These are phyloP conservation scores for Lacerta bilineata DNA, from an alignment of 2,797 vertebrate species.

Conservation along the genomic window DNA sequence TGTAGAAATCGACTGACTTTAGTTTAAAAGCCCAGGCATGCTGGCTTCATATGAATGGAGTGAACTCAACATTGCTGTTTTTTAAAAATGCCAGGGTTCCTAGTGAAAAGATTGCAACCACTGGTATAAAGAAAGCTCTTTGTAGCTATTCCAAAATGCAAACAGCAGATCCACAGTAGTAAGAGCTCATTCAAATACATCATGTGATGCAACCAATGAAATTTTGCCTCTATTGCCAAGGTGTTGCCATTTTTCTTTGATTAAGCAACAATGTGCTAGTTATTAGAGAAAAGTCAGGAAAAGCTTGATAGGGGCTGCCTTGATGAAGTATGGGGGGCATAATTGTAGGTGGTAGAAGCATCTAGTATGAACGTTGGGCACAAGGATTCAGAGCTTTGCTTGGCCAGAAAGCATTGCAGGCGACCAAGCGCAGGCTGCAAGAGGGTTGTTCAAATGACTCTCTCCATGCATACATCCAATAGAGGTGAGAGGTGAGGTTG, in stretches of 20 bases:
- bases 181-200: conserved; percentile 10
- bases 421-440: background rate
- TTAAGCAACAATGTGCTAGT: background rate
- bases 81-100: background rate
- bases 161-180: background rate
- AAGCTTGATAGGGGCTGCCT: background rate
- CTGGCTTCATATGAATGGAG: background rate
- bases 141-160: background rate
- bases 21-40: background rate
- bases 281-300: background rate
- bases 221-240: background rate
- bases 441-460: background rate
- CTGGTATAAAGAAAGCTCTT: background rate
- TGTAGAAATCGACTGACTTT: background rate
- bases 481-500: background rate
- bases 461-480: background rate
- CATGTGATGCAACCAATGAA: background rate
- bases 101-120: background rate
- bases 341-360: background rate
- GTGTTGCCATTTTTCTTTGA: background rate
- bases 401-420: background rate
- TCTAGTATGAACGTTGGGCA: background rate
- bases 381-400: background rate
- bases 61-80: background rate
- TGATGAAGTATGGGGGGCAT: background rate